Base-by-base conservation (phyloP, 1,140 invertebrate genomes). In the Antheraea mylitta region DNA sequence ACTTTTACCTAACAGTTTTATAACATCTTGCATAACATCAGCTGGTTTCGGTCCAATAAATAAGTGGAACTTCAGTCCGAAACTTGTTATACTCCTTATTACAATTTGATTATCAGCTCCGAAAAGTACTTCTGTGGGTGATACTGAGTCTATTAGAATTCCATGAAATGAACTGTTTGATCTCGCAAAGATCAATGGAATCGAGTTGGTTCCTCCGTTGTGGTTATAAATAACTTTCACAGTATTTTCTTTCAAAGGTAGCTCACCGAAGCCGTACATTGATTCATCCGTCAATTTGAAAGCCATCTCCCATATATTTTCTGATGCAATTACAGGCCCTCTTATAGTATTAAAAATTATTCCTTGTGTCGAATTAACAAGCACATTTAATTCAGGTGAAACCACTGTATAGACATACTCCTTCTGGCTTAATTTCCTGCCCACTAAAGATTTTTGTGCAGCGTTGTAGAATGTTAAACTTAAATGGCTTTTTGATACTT, bases 271-370 rank as follows among this genome's bases (percentile, higher is more conserved):
- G 0, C 90, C 90, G 19, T 81, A 90, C 81, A 90, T 88, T 3
- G 74, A 71, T 72, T 84, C 86, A 30, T 90, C 75, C 5, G 90
- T 90, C 42, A 90, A 72, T 75, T 72, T 80, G 36, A 92, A 89
- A n/a, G 80, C 53, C 10, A 90, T 78, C 64, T 92, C 90, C 90
- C 90, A 92, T 67, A 92, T 89, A 18, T 90, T 86, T 45, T 85
- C 63, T 0, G 90, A 83, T 5, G 90, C 88, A 68, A 92, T 88
- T 7, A 92, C 65, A 5, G 90, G 88, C 36, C 90, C 90, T 66
- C 83, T 73, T 18, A 77, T 70, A 4, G 85, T 91, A 53, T 83
- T 81, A 42, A 92, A 91, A 64, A 92, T 86, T 7, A 67, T 76
- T 58, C 83, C 80, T 45, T 83, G 71, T 11, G 70, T 64, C 0